These are phyloP conservation scores for Aphodius granarius DNA, from an alignment of 2,888 invertebrate genomes.

Conservation along the genomic window DNA sequence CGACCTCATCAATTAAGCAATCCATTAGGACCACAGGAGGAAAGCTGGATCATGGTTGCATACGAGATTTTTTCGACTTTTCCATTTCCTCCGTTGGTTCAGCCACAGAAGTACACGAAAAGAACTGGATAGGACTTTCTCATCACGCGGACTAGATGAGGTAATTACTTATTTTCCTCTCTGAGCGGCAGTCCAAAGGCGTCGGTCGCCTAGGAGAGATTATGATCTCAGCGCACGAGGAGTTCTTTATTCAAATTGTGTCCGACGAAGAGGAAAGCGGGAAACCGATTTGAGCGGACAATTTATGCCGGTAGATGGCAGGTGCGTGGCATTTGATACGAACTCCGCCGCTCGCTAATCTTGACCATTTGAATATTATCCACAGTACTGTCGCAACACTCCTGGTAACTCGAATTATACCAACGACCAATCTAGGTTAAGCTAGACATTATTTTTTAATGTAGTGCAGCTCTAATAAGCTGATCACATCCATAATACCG, in stretches of 20 bases:
- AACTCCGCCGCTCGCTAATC: neutral
- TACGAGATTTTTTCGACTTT: neutral
- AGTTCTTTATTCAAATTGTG: neutral
- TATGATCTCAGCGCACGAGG: neutral
- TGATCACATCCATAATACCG: neutral
- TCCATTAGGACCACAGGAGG: neutral
- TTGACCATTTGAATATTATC: neutral
- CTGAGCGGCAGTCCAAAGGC: conserved; percentile 2
- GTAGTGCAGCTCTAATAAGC: neutral
- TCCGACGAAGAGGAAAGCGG: conserved; percentile 1
- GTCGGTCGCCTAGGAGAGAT: conserved; percentile 1
- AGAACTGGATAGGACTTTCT: conserved; percentile 2
- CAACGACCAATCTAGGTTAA: neutral
- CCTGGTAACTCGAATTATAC: neutral
- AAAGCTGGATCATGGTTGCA: neutral
- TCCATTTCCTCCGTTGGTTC: neutral
- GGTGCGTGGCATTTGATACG: conserved; percentile 12
- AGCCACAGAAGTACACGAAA: neutral
- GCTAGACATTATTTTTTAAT: neutral
- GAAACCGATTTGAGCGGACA: neutral
- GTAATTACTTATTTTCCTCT: conserved; percentile 10
- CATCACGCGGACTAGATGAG: neutral
- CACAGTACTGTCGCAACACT: neutral
- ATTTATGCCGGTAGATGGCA: conserved; percentile 10
- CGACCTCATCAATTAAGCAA: neutral